A percentile compares a stretch with the other conserved stretches of the same genome.
These are phyloP conservation scores for Perccottus glenii DNA, from an alignment of 2,113 vertebrate species.

Conservation along the genomic window DNA sequence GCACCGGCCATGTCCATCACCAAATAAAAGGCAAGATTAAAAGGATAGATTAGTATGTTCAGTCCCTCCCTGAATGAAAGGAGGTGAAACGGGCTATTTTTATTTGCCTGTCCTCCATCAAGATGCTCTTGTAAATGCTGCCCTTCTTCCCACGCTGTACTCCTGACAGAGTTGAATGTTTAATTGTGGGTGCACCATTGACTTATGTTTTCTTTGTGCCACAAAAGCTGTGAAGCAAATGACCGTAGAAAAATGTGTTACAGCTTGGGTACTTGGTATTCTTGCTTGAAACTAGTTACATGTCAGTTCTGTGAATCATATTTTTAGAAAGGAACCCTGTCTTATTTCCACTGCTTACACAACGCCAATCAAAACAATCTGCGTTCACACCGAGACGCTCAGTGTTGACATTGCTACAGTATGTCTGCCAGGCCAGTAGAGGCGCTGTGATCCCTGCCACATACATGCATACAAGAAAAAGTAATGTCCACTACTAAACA, in stretches of 20 bases:
- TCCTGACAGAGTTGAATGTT: conserved; percentile 10
- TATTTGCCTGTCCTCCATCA: conserved; percentile 13
- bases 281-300: background rate
- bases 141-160: background rate
- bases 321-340: too few species aligned
- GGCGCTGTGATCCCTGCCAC: too few species aligned
- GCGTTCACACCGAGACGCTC: too few species aligned
- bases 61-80: conserved; percentile 10
- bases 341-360: too few species aligned
- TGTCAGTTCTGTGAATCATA: too few species aligned
- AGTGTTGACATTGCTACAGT: too few species aligned
- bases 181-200: conserved; percentile 7
- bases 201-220: conserved; percentile 16
- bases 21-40: conserved; percentile 55
- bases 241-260: background rate
- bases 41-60: conserved; percentile 29
- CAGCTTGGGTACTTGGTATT: background rate
- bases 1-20: conserved; percentile 51
- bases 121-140: background rate
- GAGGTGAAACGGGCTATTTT: conserved; percentile 26
- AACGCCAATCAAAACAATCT: too few species aligned
- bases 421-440: too few species aligned
- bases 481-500: too few species aligned
- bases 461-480: too few species aligned
- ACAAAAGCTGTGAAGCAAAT: conserved; percentile 10